Base-by-base conservation (phyloP, 1,140 invertebrate species). In the Colletes gigas region DNA sequence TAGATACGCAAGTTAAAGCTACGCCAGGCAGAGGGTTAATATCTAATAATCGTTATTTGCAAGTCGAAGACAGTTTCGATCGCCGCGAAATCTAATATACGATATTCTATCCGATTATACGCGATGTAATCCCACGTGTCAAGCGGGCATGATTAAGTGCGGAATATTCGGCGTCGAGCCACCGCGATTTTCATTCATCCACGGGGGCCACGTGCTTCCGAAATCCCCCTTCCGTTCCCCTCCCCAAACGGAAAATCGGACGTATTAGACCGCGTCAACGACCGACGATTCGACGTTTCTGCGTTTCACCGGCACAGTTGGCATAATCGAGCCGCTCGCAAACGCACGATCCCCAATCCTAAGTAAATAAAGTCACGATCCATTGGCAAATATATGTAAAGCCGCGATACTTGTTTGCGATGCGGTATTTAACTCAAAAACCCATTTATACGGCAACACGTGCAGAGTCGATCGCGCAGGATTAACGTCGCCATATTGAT, bases 131-230 rank as follows among this genome's bases (percentile, higher is more conserved):
- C 84, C 84, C 57, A 68, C 47, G 55, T 85, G 84, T 85, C 84
- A 74, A 76, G 65, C 83, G 70, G 70, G 55, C 57, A 68, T 84
- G 84, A 85, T 78, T 76, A 85, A 85, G 80, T 85, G 78, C 66
- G 73, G 75, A 85, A 85, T 81, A 81, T 78, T 82, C 47, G 71
- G 57, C 79, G 84, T 74, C 83, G 80, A 81, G 76, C 84, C 72
- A 47, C 68, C 85, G 63, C 69, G 85, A 86, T 87, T 87, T 87
- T 87, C 83, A 87, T 87, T 85, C 77, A 85, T 83, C 81, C 39
- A 44, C 39, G 70, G 12, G 50, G 41, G 84, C 66, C 85, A 87
- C 85, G 85, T 86, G 85, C 81, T 83, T 59, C 68, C 73, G 57
- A 52, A 71, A 73, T 78, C 62, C 83, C 73, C 68, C 66, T 54